Percentiles rank a stretch among this genome's conserved stretches.
phyloP scores from a whole-genome alignment of 2,113 vertebrate genomes.

The Bufo gargarizans region DNA sequence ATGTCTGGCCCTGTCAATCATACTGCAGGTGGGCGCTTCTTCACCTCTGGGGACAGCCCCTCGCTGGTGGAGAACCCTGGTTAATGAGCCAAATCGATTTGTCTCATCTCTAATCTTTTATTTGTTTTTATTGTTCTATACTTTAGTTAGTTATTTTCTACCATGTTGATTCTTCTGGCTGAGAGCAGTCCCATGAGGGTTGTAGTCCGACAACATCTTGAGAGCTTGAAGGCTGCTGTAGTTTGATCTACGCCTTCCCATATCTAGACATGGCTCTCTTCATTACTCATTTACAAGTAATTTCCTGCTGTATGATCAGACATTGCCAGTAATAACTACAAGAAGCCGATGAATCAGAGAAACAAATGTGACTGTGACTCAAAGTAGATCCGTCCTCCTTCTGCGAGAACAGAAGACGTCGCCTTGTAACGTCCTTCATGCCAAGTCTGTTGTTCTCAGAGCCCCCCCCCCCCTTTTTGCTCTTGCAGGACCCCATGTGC shows the following conservation, averaged over 20 bases:
- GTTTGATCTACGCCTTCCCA: not conserved
- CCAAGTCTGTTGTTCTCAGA: constrained; percentile 1
- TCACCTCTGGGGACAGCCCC: too few relatives aligned
- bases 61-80: too few relatives aligned
- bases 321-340: constrained; percentile 19
- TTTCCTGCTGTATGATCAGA: constrained; percentile 49
- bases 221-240: not conserved
- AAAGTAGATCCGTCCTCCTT: not conserved
- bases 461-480: not conserved
- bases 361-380: constrained; percentile 46
- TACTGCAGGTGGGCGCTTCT: too few relatives aligned
- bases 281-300: constrained; percentile 52
- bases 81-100: too few relatives aligned
- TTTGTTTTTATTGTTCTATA: not conserved
- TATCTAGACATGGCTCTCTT: constrained; percentile 19
- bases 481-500: not conserved
- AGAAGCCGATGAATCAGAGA: constrained; percentile 44
- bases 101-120: too few relatives aligned
- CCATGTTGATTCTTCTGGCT: not conserved
- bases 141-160: not conserved
- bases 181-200: not conserved
- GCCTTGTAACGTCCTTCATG: constrained; percentile 12
- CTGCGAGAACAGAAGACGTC: not conserved
- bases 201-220: not conserved
- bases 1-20: too few relatives aligned